Evolutionary conservation across 2,888 invertebrate genomes (phyloP).

Genomic region (Drosophila mayaguana): DNA sequence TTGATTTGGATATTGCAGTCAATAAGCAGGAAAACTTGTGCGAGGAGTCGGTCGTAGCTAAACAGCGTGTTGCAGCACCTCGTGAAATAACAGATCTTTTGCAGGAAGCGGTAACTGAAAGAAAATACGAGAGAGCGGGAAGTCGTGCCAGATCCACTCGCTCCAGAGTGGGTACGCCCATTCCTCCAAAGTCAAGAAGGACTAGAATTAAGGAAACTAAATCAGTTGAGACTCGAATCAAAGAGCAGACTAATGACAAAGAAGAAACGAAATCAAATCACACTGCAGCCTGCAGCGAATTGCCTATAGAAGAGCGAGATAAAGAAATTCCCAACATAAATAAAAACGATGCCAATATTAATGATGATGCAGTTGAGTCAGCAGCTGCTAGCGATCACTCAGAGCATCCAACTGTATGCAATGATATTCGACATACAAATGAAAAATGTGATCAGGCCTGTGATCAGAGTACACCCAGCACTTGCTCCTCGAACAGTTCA

Average conservation of each 20-base stretch:
- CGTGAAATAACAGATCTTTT: neutral
- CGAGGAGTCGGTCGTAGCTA: neutral
- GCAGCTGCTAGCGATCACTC: neutral
- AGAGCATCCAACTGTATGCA: neutral
- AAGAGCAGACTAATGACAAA: neutral
- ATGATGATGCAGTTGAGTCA: no score
- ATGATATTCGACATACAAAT: neutral
- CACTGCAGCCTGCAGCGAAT: neutral
- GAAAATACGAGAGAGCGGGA: neutral
- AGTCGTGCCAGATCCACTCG: slow-evolving; percentile 2
- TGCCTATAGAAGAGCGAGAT: neutral
- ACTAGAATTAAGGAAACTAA: neutral
- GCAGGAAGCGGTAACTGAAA: neutral
- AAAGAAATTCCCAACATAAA: neutral
- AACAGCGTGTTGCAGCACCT: neutral
- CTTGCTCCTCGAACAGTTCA: slow-evolving; percentile 5
- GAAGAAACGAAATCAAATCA: neutral
- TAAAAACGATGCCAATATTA: neutral
- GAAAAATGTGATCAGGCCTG: neutral
- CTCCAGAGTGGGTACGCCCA: neutral
- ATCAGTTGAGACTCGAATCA: neutral
- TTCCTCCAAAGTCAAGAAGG: neutral
- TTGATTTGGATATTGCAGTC: neutral
- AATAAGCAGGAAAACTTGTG: neutral
- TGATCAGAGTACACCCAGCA: neutral